A percentile compares a stretch with the other conserved stretches of the same genome.
Evolutionary conservation across 1,140 invertebrate species (phyloP).

Genomic region (Marisa cornuarietis): DNA sequence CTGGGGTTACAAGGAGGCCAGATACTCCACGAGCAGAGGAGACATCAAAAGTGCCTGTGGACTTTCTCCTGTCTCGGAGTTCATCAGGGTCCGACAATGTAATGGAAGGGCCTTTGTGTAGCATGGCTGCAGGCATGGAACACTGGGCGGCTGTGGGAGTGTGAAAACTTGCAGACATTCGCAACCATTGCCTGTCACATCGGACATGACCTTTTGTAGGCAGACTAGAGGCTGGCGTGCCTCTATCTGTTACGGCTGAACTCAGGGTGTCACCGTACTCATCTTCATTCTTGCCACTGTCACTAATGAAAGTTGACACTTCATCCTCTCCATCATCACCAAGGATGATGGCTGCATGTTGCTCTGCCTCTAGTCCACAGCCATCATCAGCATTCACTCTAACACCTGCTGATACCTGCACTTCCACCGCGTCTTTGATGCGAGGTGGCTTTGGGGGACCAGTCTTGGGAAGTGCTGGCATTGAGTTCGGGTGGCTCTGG

Average conservation of each 20-base stretch:
- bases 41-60: slow-evolving; percentile 6
- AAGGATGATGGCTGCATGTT: not conserved
- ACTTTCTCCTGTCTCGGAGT: not conserved
- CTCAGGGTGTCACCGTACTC: too few relatives aligned
- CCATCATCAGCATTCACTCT: not conserved
- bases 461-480: not conserved
- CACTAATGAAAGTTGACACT: not conserved
- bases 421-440: not conserved
- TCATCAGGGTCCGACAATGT: not conserved
- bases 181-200: too few relatives aligned
- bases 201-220: too few relatives aligned
- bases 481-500: not conserved
- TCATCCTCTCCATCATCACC: not conserved
- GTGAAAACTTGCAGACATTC: too few relatives aligned
- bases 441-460: slow-evolving; percentile 17
- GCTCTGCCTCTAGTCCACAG: not conserved
- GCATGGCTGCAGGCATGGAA: too few relatives aligned
- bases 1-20: not conserved
- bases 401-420: not conserved
- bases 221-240: too few relatives aligned
- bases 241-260: too few relatives aligned
- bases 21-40: slow-evolving; percentile 4
- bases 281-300: too few relatives aligned
- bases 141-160: not conserved
- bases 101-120: not conserved